phyloP scores from a whole-genome alignment of 2,113 vertebrate genomes.

The Triplophysa tibetana region DNA sequence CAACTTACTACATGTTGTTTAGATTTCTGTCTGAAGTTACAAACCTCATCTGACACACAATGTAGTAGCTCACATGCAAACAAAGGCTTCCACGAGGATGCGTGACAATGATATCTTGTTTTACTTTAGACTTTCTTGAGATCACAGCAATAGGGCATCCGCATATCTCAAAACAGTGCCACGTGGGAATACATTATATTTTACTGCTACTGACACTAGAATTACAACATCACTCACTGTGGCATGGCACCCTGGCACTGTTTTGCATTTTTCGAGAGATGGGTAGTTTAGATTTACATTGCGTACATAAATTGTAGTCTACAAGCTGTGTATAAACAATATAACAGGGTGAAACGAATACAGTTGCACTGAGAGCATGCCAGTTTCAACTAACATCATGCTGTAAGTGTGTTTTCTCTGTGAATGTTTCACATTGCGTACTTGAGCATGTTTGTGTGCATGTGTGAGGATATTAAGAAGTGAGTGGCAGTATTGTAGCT shows the following conservation, averaged over 20 bases:
- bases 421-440: not conserved
- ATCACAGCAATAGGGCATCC: not conserved
- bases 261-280: conserved; percentile 38
- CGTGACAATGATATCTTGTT: conserved; percentile 21
- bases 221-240: conserved; percentile 25
- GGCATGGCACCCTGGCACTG: conserved; percentile 51
- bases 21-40: conserved; percentile 29
- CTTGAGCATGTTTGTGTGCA: conserved; percentile 4
- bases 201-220: conserved; percentile 46
- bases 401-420: not conserved
- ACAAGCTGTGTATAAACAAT: conserved; percentile 52
- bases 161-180: conserved; percentile 21
- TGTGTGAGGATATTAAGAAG: too few relatives aligned
- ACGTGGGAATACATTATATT: conserved; percentile 43
- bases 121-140: not conserved
- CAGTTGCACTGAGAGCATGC: conserved; percentile 12
- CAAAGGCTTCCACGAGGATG: conserved; percentile 8
- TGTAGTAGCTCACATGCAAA: conserved; percentile 30
- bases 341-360: conserved; percentile 51
- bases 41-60: conserved; percentile 35
- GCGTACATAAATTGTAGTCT: conserved; percentile 59
- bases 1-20: not conserved
- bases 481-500: too few relatives aligned
- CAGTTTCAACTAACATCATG: not conserved
- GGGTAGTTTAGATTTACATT: conserved; percentile 58